Evolutionary conservation across 2,888 invertebrate species (phyloP).

Genomic region (Dicyrtoma fusca): DNA sequence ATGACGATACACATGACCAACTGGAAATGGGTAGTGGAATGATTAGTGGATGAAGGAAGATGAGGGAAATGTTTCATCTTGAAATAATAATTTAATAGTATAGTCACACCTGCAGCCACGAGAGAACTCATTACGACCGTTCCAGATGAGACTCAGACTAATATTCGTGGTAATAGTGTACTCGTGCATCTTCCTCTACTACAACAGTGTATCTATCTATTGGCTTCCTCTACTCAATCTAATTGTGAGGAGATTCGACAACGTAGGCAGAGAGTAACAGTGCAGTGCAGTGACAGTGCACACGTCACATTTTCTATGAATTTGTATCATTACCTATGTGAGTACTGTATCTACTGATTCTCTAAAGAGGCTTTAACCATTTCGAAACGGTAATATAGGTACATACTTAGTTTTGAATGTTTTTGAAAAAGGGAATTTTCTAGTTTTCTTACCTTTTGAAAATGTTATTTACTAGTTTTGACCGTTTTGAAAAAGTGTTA

Average conservation of each 20-base stretch:
- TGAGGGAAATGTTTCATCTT: slow-evolving; percentile 37
- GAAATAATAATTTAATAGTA: slow-evolving; percentile 21
- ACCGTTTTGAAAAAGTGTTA: too few relatives aligned
- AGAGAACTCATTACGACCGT: slow-evolving; percentile 3
- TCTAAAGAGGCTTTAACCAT: too few relatives aligned
- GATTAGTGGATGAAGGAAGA: slow-evolving; percentile 27
- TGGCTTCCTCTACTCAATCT: too few relatives aligned
- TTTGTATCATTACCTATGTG: too few relatives aligned
- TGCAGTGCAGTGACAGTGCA: too few relatives aligned
- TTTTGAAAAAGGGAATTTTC: too few relatives aligned
- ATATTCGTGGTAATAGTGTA: background rate
- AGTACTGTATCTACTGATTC: too few relatives aligned
- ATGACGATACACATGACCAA: slow-evolving; percentile 14
- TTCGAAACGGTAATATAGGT: background rate
- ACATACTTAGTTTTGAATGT: too few relatives aligned
- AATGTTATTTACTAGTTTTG: background rate
- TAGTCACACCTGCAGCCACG: slow-evolving; percentile 6
- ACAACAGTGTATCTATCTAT: background rate
- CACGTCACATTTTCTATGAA: too few relatives aligned
- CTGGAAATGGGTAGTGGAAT: slow-evolving; percentile 16
- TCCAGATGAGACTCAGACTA: too few relatives aligned
- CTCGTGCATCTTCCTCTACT: background rate
- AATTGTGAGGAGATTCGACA: too few relatives aligned
- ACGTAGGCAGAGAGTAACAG: too few relatives aligned
- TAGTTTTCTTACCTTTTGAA: background rate